A percentile compares a stretch with the other conserved stretches of the same genome.
Conservation (phyloP, 1,140 invertebrate species). For the Xylocopa sonorina region DNA sequence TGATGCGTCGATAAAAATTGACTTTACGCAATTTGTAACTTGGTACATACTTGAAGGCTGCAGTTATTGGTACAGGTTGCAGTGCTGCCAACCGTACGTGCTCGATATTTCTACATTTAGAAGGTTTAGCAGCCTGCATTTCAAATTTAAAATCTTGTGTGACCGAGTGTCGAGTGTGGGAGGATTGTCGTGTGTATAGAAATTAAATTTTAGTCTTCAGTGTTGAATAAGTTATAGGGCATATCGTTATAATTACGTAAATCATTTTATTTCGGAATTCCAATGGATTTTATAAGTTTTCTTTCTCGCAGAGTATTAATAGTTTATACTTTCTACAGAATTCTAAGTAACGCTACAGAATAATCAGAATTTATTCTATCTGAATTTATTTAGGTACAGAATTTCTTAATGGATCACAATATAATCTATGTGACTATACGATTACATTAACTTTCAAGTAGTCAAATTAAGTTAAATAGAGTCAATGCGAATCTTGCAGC, state of each 20-base stretch:
- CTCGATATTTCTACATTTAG: background rate
- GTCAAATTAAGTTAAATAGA: constrained; percentile 52
- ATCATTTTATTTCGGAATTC: constrained; percentile 29
- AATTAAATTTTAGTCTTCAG: background rate
- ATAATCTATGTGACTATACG: constrained; percentile 56
- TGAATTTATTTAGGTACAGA: constrained; percentile 71
- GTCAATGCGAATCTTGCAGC: constrained; percentile 33
- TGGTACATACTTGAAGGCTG: background rate
- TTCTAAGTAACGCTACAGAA: constrained; percentile 67
- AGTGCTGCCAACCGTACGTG: background rate
- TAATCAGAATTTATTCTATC: constrained; percentile 71
- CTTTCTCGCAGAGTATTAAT: constrained; percentile 63
- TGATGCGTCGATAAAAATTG: background rate
- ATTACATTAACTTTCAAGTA: constrained; percentile 51
- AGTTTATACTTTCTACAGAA: constrained; percentile 74
- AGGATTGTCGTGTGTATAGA: background rate
- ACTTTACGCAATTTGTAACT: background rate
- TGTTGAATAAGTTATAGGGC: background rate
- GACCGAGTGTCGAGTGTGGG: background rate
- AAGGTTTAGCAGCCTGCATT: background rate
- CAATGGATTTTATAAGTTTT: background rate
- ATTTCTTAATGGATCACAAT: constrained; percentile 47
- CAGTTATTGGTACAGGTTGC: background rate
- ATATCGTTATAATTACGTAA: background rate
- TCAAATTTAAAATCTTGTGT: background rate